These are phyloP conservation scores for Hipposideros armiger DNA, from an alignment of 2,113 vertebrate genomes.

Conservation along the genomic window DNA sequence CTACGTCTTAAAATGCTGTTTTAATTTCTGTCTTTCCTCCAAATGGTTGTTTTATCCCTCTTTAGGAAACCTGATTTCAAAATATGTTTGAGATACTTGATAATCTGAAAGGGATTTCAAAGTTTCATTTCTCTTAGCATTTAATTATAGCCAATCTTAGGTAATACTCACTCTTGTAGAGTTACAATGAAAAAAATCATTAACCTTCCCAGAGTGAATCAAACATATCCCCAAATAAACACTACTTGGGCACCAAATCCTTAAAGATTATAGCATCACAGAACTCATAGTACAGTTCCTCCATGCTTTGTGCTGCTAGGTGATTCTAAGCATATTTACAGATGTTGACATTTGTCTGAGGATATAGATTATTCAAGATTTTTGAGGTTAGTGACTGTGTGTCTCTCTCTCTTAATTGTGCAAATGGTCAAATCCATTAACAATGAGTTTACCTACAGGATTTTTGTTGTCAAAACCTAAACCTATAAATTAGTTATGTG, in stretches of 20 bases:
- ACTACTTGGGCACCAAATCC: not conserved
- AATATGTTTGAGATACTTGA: constrained; percentile 45
- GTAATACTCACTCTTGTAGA: not conserved
- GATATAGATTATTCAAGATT: not conserved
- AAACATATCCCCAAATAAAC: constrained; percentile 34
- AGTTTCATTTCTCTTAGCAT: not conserved
- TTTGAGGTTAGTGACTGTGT: not conserved
- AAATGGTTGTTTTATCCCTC: not conserved
- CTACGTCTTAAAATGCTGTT: constrained; percentile 35
- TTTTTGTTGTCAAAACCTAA: not conserved
- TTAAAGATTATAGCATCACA: not conserved
- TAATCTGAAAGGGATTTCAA: constrained; percentile 44
- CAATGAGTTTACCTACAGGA: not conserved
- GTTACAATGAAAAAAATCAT: constrained; percentile 1
- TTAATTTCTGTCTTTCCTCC: constrained; percentile 55
- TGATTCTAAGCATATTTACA: constrained; percentile 48
- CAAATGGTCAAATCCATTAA: not conserved
- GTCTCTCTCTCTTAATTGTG: not conserved
- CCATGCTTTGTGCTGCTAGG: not conserved
- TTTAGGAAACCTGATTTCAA: constrained; percentile 58
- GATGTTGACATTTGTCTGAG: constrained; percentile 38
- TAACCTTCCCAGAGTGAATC: constrained; percentile 12
- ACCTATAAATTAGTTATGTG: not conserved
- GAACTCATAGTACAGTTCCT: not conserved
- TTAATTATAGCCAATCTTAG: constrained; percentile 52